These are phyloP conservation scores for Tholera decimalis DNA, from an alignment of 2,888 invertebrate genomes.

Conservation along the genomic window DNA sequence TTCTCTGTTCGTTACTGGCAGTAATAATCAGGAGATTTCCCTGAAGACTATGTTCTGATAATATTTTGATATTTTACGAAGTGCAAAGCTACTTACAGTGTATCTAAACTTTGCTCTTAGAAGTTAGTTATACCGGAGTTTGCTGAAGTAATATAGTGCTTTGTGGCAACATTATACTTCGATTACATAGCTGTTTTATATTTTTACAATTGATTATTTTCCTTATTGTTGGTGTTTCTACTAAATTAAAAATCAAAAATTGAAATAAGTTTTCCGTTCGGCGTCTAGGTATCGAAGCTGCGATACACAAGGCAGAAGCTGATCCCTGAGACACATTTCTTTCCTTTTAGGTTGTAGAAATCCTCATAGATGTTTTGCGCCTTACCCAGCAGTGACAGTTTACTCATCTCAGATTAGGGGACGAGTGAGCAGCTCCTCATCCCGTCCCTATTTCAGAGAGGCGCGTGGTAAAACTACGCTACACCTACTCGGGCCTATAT, in stretches of 20 bases:
- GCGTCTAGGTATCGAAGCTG: too few relatives aligned
- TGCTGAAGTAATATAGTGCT: neutral
- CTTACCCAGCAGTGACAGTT: too few relatives aligned
- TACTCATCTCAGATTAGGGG: too few relatives aligned
- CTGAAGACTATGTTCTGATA: neutral
- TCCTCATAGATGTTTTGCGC: too few relatives aligned
- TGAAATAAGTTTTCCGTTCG: too few relatives aligned
- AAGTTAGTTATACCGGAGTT: neutral
- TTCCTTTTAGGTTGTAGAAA: too few relatives aligned
- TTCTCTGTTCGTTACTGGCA: constrained; percentile 20
- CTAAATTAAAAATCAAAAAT: neutral
- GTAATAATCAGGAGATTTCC: constrained; percentile 29
- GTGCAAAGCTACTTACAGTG: neutral
- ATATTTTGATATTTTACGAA: constrained; percentile 9
- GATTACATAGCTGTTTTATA: neutral
- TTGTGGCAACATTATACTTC: neutral
- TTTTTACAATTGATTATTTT: neutral
- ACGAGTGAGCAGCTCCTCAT: too few relatives aligned
- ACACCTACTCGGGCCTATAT: too few relatives aligned
- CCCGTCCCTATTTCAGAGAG: too few relatives aligned
- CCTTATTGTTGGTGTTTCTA: neutral
- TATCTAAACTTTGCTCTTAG: neutral
- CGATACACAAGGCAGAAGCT: too few relatives aligned
- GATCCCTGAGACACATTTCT: too few relatives aligned
- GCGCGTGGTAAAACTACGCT: too few relatives aligned